A percentile compares a stretch with the other conserved stretches of the same genome.
Evolutionary conservation across 2,888 invertebrate genomes (phyloP).

Genomic region (Torymus aiolomorphi): DNA sequence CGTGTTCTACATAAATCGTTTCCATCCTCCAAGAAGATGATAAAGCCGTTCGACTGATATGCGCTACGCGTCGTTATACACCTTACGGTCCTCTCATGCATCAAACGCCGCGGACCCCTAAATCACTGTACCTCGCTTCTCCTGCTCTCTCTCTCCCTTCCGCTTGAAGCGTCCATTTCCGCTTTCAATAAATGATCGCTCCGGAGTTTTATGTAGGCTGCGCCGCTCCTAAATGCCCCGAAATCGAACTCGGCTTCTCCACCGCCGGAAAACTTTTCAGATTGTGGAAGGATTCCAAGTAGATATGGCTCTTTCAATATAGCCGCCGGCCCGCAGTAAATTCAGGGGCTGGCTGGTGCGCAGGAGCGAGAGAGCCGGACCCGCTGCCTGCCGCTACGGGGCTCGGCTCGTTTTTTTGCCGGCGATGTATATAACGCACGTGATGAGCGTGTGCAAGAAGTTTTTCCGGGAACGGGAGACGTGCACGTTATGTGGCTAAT

Average conservation of each 20-base stretch:
- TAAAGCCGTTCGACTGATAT: slow-evolving; percentile 55
- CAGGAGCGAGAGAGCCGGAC: too few species aligned
- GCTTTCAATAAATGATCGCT: slow-evolving; percentile 46
- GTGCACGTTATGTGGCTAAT: too few species aligned
- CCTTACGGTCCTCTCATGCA: background rate
- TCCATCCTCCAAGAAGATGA: slow-evolving; percentile 40
- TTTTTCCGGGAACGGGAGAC: too few species aligned
- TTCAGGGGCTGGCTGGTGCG: background rate
- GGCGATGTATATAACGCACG: too few species aligned
- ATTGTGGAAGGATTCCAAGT: slow-evolving; percentile 46
- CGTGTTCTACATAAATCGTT: slow-evolving; percentile 54
- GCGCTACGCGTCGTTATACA: slow-evolving; percentile 6
- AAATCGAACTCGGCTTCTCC: slow-evolving; percentile 10
- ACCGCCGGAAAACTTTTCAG: slow-evolving; percentile 36
- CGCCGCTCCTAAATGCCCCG: background rate
- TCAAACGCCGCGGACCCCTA: slow-evolving; percentile 13
- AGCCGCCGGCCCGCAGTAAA: slow-evolving; percentile 17
- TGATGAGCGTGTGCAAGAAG: too few species aligned
- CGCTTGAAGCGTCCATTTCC: slow-evolving; percentile 43
- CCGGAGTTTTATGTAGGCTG: slow-evolving; percentile 32
- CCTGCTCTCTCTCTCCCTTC: background rate
- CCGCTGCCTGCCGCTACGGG: too few species aligned
- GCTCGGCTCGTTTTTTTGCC: too few species aligned
- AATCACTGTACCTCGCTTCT: slow-evolving; percentile 19
- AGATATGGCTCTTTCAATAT: slow-evolving; percentile 44